Evolutionary conservation across 1,140 invertebrate genomes (phyloP), one percentile per base, ranked within the genome.

Genomic region (Panagrolaimus sp.): DNA sequence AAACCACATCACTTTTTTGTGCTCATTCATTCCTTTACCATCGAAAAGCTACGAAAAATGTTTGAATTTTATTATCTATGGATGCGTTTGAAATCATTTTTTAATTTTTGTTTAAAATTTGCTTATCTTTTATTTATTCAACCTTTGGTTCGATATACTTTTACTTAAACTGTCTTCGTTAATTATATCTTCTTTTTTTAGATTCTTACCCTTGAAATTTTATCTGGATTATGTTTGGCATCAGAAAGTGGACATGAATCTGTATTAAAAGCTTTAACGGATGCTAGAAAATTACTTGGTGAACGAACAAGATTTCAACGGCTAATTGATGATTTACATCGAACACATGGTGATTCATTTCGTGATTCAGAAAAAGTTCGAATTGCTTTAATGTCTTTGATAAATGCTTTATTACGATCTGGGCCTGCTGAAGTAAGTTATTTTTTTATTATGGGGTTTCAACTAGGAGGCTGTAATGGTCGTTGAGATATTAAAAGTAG

Each of bases 341-440:
- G 92, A 90, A 53, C 92, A 90, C 73, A 75, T 61, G 73, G 73
- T 11, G 44, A 63, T 13, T 64, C 62, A n/a, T 27, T 62, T 1
- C 51, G 79, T 13, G 79, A 81, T 13, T 74, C 79, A 13, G 79
- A 78, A 66, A 38, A 76, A 31, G 76, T 81, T 31, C 70, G 97
- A 85, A 96, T 93, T 0, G 93, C 93, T 5, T 91, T 97, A 62
- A 96, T 98, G 93, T 96, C 92, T 1, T 95, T 98, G 76, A 89
- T 98, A 44, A 98, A 98, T 83, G 94, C 95, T 1, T 90, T 97
- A 0, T 85, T 98, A 2, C 94, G 93, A 84, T 97, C 95, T 79
- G 94, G 94, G 1, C 91, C 92, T 2, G 93, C 95, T 1, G 91
- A 96, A 84, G 86, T 87, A 67, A 66, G 65, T 64, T 38, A 4